Evolutionary conservation across 2,888 invertebrate genomes (phyloP).

Genomic region (Microplitis deprimator): DNA sequence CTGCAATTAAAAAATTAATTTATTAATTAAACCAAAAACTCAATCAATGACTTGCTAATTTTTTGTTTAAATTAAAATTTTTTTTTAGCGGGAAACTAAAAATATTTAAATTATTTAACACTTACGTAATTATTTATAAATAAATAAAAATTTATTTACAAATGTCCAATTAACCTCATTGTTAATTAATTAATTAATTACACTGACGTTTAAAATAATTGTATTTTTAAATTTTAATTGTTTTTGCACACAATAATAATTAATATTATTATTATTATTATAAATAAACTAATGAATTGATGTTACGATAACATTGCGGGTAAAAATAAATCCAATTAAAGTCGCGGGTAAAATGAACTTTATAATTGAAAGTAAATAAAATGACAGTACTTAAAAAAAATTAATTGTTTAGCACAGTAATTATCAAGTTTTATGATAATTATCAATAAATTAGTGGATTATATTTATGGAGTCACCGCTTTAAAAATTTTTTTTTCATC

Average conservation of each 20-base stretch:
- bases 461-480: conserved; percentile 1
- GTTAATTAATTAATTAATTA: too few species aligned
- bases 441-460: not conserved
- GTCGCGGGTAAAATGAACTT: not conserved
- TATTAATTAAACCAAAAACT: not conserved
- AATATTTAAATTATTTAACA: too few species aligned
- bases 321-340: not conserved
- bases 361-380: not conserved
- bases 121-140: too few species aligned
- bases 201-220: too few species aligned
- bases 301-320: not conserved
- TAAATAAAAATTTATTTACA: too few species aligned
- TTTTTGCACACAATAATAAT: not conserved
- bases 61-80: not conserved
- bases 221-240: not conserved
- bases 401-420: not conserved
- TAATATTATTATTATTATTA: not conserved
- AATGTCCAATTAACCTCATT: too few species aligned
- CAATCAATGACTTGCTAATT: too few species aligned
- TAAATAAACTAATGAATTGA: not conserved
- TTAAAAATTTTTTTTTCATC: not conserved
- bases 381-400: not conserved
- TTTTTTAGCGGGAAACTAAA: not conserved
- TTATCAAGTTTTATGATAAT: not conserved
- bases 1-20: conserved; percentile 48